These are phyloP conservation scores for Alloplasta piceator DNA, from an alignment of 2,888 invertebrate genomes.

Conservation along the genomic window DNA sequence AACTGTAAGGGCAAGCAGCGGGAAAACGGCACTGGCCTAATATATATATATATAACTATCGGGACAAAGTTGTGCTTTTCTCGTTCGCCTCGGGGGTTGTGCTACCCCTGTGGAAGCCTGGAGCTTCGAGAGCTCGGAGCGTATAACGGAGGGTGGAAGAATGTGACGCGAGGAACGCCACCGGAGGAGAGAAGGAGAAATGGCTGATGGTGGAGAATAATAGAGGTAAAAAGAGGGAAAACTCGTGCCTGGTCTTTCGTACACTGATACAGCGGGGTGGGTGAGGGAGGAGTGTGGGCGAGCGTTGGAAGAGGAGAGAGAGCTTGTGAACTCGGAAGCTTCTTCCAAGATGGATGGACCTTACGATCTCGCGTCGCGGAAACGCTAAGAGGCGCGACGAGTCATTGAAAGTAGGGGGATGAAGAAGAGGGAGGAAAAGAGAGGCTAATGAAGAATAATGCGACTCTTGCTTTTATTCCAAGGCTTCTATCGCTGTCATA, in stretches of 20 bases:
- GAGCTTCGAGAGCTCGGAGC: constrained; percentile 44
- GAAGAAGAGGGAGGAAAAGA: constrained; percentile 47
- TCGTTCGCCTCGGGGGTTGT: constrained; percentile 47
- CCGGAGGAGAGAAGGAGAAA: constrained; percentile 55
- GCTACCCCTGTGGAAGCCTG: constrained; percentile 33
- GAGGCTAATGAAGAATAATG: constrained; percentile 81
- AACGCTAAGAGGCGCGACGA: constrained; percentile 82
- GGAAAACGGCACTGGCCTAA: constrained; percentile 69
- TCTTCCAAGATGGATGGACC: constrained; percentile 79
- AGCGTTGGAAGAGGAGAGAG: constrained; percentile 59
- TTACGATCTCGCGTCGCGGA: constrained; percentile 73
- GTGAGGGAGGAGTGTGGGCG: constrained; percentile 48
- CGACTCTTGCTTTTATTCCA: constrained; percentile 56
- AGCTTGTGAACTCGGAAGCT: constrained; percentile 62
- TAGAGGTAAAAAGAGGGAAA: constrained; percentile 44
- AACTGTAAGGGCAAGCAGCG: constrained; percentile 78
- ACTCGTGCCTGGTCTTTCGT: constrained; percentile 32
- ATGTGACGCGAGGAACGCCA: constrained; percentile 58
- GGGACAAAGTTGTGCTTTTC: constrained; percentile 42
- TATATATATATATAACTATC: constrained; percentile 32
- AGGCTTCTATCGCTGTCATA: constrained; percentile 18
- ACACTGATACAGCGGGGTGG: constrained; percentile 45
- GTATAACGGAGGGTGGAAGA: constrained; percentile 48
- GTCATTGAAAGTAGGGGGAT: constrained; percentile 80
- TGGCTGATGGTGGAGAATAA: constrained; percentile 12